Evolutionary conservation across 2,797 vertebrate genomes (phyloP).

Genomic region (Chiloscyllium punctatum): DNA sequence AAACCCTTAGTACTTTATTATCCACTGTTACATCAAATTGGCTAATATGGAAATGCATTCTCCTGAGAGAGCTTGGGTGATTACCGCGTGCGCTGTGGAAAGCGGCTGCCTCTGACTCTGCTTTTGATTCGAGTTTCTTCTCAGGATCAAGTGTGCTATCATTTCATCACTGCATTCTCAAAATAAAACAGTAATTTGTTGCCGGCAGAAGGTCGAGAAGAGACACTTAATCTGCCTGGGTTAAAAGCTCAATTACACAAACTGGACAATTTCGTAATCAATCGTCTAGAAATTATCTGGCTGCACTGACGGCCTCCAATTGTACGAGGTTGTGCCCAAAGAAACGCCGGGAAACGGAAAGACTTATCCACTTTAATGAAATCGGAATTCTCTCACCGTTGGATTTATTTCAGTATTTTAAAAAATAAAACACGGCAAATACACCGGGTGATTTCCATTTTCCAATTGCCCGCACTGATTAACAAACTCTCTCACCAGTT

Average conservation of each 20-base stretch:
- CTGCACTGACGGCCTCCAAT: background rate
- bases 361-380: no score
- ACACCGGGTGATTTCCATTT: background rate
- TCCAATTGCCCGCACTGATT: background rate
- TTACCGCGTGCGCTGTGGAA: conserved; percentile 89
- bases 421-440: background rate
- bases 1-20: conserved; percentile 83
- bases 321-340: background rate
- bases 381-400: background rate
- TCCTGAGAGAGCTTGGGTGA: conserved; percentile 78
- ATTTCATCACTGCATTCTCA: conserved; percentile 62
- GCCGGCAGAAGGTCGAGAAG: background rate
- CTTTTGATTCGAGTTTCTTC: conserved; percentile 88
- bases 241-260: background rate
- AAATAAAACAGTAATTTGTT: conserved; percentile 49
- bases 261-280: background rate
- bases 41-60: conserved; percentile 58
- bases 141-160: conserved; percentile 81
- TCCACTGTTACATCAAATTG: conserved; percentile 76
- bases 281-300: background rate
- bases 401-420: no score
- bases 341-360: background rate
- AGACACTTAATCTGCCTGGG: background rate
- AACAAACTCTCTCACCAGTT: background rate
- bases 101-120: conserved; percentile 82